phyloP scores from a whole-genome alignment of 2,888 invertebrate genomes.

The Tachina grossa region DNA sequence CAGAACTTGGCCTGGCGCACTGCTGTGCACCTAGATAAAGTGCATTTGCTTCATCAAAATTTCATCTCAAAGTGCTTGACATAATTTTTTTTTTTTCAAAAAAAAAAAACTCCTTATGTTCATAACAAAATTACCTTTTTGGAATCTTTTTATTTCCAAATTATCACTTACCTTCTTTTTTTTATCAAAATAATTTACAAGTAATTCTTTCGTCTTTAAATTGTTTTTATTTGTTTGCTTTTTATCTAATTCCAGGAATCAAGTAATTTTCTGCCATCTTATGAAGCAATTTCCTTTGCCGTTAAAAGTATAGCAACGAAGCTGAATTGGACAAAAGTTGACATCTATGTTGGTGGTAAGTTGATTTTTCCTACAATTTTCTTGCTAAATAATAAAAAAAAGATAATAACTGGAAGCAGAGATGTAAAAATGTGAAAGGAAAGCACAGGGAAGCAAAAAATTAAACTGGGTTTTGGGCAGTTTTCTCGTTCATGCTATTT shows the following conservation, averaged over 20 bases:
- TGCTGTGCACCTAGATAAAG: no score
- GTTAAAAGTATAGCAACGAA: constrained; percentile 82
- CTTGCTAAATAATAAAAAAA: not conserved
- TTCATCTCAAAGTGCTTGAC: no score
- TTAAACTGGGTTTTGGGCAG: not conserved
- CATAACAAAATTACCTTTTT: not conserved
- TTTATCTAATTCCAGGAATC: constrained; percentile 80
- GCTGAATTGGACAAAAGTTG: constrained; percentile 83
- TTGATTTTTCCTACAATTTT: constrained; percentile 50
- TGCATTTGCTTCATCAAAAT: no score
- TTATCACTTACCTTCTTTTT: not conserved
- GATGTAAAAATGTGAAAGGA: not conserved
- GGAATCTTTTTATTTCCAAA: not conserved
- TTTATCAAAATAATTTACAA: not conserved
- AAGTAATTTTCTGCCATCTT: constrained; percentile 82
- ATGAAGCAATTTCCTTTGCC: constrained; percentile 82
- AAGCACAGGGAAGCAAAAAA: not conserved
- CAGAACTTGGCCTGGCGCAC: no score
- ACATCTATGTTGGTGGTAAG: constrained; percentile 83
- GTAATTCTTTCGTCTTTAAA: not conserved
- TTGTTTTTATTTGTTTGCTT: constrained; percentile 36
- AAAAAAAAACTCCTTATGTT: not conserved
- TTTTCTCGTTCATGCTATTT: not conserved
- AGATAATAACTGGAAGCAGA: no score
- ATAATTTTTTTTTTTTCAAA: no score